Base-by-base conservation (phyloP, 2,888 invertebrate genomes). In the Drepana falcataria region DNA sequence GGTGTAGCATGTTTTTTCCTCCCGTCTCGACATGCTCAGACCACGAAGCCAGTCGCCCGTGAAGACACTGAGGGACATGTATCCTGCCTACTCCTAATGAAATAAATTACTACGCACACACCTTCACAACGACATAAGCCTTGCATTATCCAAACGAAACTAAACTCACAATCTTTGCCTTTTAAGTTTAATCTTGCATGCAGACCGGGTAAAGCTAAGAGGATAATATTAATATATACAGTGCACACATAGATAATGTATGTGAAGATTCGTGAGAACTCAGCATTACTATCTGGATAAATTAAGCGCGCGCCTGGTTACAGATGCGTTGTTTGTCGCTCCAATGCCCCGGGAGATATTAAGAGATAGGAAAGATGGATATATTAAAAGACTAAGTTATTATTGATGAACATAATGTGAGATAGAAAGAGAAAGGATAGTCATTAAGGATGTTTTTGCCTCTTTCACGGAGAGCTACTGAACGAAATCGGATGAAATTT, bases 81-180 rank as follows among this genome's bases (percentile, higher is more conserved):
- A 87, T 87, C 87, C 88, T 88, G 87, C 85, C 85, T 85, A 85
- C 83, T 88, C 88, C 85, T 87, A 87, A 89, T 87, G 85, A 88
- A 89, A 85, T 89, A 89, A 88, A 88, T 89, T 88, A 88, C 76
- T 55, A 4, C 58, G 56, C 56, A 52, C 55, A 49, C 57, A 66
- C 55, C 34, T 33, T 3, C 51, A 57, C 60, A 83, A 78, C 55
- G 66, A 2, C 70, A 0, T 57, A 83, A 71, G 59, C 44, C 37
- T 60, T 61, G 49, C 1, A 5, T 0, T 34, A 2, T 0, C 1
- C 49, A 57, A 21, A n/a, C 3, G 0, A 80, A 66, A 64, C 58
- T 4, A 0, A 47, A 69, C 71, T 44, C 44, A 9, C 56, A 52
- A 68, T 57, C 2, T 0, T 0, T 0, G 0, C 2, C 0, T 2